These are phyloP conservation scores for Condylura cristata DNA, from an alignment of 2,113 vertebrate species.

Conservation along the genomic window DNA sequence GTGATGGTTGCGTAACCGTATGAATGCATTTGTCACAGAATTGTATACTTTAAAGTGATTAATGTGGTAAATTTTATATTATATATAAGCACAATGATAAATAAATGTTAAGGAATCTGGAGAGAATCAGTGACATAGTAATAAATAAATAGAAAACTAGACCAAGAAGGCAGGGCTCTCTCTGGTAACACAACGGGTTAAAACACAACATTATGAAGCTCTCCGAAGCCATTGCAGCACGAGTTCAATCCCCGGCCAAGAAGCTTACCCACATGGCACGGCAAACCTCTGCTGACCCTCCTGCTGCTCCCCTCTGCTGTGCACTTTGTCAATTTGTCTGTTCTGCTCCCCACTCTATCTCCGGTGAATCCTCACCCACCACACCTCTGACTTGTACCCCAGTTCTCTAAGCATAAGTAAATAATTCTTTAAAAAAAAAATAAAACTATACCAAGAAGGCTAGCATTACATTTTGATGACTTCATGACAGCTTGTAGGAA, in stretches of 20 bases:
- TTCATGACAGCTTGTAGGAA: not conserved
- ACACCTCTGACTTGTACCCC: no score
- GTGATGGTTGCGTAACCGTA: not conserved
- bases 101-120: not conserved
- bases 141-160: not conserved
- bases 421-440: slow-evolving; percentile 1
- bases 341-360: no score
- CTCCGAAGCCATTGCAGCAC: no score
- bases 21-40: not conserved
- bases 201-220: no score
- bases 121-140: not conserved
- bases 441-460: not conserved
- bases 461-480: not conserved
- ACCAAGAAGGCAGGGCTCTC: not conserved
- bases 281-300: no score
- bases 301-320: no score
- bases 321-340: no score
- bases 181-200: no score
- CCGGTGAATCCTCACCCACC: no score
- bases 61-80: not conserved
- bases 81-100: not conserved
- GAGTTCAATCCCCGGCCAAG: no score
- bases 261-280: no score
- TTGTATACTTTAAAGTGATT: not conserved
- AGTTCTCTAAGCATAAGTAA: no score